A percentile compares a stretch with the other conserved stretches of the same genome.
These are phyloP conservation scores for Dipodomys spectabilis DNA, from an alignment of 2,113 vertebrate genomes.

Conservation along the genomic window DNA sequence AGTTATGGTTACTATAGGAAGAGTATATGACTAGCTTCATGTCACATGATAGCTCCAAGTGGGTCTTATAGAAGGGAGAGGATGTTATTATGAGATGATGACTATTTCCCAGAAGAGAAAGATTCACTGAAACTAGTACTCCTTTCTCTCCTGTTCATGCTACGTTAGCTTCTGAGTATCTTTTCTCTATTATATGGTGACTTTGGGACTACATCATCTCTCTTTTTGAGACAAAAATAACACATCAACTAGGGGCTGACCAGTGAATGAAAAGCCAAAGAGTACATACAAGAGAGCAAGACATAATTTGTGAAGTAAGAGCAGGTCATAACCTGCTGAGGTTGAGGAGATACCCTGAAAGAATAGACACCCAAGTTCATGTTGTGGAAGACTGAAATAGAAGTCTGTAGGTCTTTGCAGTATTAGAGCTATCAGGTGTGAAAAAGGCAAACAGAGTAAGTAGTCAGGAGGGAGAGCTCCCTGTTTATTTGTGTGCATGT, in stretches of 20 bases:
- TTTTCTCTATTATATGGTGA: slow-evolving; percentile 20
- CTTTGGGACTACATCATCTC: not conserved
- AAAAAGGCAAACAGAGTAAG: not conserved
- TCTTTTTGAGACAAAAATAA: slow-evolving; percentile 19
- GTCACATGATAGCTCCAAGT: not conserved
- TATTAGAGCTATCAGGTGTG: not conserved
- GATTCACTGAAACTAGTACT: not conserved
- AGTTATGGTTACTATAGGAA: too few relatives aligned
- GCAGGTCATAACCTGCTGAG: not conserved
- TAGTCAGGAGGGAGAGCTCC: not conserved
- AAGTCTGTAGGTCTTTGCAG: not conserved
- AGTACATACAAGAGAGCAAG: not conserved
- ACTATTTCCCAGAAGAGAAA: slow-evolving; percentile 2
- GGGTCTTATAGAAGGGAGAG: not conserved
- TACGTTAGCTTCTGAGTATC: not conserved
- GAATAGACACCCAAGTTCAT: not conserved
- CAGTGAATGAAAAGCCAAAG: not conserved
- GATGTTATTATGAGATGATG: not conserved
- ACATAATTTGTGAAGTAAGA: not conserved
- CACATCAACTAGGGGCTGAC: not conserved
- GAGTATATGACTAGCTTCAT: not conserved
- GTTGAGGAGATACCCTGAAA: not conserved
- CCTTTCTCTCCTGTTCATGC: not conserved
- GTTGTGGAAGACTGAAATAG: not conserved
- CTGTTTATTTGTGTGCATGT: not conserved